These are phyloP conservation scores for Ageneiosus marmoratus DNA, from an alignment of 2,113 vertebrate genomes.

Conservation along the genomic window DNA sequence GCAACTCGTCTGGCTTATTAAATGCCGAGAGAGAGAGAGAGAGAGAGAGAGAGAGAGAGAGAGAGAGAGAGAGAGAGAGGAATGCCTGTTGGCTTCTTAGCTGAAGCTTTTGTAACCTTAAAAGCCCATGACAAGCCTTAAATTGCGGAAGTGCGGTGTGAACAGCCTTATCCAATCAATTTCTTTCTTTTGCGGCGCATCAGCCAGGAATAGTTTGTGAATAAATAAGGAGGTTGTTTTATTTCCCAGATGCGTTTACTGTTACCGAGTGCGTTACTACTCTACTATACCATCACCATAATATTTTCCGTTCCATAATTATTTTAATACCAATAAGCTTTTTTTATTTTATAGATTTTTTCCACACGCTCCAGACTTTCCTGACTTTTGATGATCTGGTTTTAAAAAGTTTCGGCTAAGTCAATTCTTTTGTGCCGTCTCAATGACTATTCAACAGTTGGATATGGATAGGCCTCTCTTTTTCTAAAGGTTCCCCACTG, in stretches of 20 bases:
- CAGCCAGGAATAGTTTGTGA: slow-evolving; percentile 27
- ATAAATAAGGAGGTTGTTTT: slow-evolving; percentile 26
- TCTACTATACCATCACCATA: not conserved
- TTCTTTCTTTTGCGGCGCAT: slow-evolving; percentile 52
- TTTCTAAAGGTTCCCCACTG: slow-evolving; percentile 72
- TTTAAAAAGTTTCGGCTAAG: slow-evolving; percentile 32
- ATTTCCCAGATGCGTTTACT: not conserved
- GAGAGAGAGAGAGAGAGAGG: slow-evolving; percentile 73
- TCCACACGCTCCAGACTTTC: not conserved
- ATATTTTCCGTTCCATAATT: not conserved
- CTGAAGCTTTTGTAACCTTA: slow-evolving; percentile 70
- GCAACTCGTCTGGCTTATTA: slow-evolving; percentile 84
- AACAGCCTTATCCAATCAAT: slow-evolving; percentile 72
- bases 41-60: slow-evolving; percentile 59
- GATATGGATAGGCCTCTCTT: slow-evolving; percentile 63
- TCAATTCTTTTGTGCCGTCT: slow-evolving; percentile 54
- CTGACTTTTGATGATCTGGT: slow-evolving; percentile 24
- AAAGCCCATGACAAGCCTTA: slow-evolving; percentile 73
- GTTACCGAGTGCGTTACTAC: not conserved
- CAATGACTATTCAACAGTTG: slow-evolving; percentile 62
- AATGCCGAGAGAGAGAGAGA: slow-evolving; percentile 62
- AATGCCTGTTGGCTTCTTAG: slow-evolving; percentile 69
- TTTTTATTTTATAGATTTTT: not conserved
- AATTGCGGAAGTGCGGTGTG: slow-evolving; percentile 75
- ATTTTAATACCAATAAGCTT: not conserved